phyloP scores from a whole-genome alignment of 2,888 invertebrate genomes.

The Polydrusus tereticollis region DNA sequence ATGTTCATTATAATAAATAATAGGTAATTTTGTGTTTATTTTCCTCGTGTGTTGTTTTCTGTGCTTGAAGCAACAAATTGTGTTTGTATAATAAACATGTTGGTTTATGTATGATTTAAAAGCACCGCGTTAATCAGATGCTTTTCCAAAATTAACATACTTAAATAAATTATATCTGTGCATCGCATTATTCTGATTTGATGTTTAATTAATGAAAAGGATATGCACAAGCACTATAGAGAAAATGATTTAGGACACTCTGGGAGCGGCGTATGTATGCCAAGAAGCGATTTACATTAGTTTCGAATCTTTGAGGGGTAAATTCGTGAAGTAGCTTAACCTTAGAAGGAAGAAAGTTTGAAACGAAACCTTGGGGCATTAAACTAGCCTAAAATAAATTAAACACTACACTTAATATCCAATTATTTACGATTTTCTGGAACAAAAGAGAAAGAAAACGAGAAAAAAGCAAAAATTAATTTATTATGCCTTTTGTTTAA shows the following conservation, averaged over 20 bases:
- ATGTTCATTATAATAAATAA: constrained; percentile 13
- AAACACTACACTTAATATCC: no score
- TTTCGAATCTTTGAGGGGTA: no score
- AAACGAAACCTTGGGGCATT: no score
- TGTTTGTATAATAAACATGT: constrained; percentile 4
- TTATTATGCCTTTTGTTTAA: constrained; percentile 21
- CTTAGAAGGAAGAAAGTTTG: no score
- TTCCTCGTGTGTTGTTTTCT: not conserved
- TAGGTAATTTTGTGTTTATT: constrained; percentile 2
- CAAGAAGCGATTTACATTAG: no score
- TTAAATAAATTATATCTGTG: not conserved
- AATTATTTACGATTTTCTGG: not conserved
- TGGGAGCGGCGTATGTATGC: no score
- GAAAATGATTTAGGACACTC: no score
- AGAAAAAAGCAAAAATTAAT: constrained; percentile 17
- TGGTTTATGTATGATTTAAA: not conserved
- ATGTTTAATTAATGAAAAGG: no score
- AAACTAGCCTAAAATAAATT: no score
- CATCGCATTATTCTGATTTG: no score
- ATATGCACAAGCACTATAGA: no score
- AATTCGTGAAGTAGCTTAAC: no score
- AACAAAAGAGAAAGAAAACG: not conserved
- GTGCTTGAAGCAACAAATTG: not conserved
- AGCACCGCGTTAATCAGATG: not conserved
- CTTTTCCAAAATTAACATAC: not conserved